Conservation (phyloP, 2,888 invertebrate species). For the Callinectes sapidus region DNA sequence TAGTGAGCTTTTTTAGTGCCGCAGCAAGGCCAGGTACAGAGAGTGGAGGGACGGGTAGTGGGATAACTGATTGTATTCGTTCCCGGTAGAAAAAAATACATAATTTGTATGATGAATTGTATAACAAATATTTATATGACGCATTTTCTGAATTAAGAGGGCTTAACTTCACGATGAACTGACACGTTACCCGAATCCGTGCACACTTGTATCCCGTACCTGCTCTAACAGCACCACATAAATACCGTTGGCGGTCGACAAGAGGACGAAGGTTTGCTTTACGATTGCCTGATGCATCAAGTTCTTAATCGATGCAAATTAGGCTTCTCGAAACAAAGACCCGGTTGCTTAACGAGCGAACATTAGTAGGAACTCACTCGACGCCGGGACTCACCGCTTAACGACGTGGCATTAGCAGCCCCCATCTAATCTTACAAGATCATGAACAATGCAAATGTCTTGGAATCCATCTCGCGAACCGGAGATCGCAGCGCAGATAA, state of each 20-base stretch:
- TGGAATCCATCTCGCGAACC: constrained; percentile 38
- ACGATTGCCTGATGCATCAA: constrained; percentile 40
- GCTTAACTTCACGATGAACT: not conserved
- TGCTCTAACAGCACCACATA: constrained; percentile 3
- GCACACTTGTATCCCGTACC: not conserved
- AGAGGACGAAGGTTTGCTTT: constrained; percentile 2
- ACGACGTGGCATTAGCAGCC: constrained; percentile 46
- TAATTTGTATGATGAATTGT: not conserved
- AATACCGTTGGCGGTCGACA: constrained; percentile 23
- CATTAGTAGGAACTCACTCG: constrained; percentile 37
- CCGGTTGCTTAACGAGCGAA: constrained; percentile 46
- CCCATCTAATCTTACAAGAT: constrained; percentile 49
- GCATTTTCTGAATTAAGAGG: not conserved
- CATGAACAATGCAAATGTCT: constrained; percentile 54
- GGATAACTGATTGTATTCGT: not conserved
- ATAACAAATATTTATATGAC: not conserved
- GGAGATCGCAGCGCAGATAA: constrained; percentile 47
- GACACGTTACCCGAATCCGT: not conserved
- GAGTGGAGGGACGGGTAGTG: not conserved
- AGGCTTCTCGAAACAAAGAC: constrained; percentile 51
- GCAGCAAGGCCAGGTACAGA: not conserved
- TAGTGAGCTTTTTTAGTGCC: not conserved
- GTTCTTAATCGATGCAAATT: constrained; percentile 56
- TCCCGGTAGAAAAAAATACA: too few relatives aligned
- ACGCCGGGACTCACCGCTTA: constrained; percentile 32